phyloP scores from a whole-genome alignment of 2,113 vertebrate species.

The Acanthisitta chloris region DNA sequence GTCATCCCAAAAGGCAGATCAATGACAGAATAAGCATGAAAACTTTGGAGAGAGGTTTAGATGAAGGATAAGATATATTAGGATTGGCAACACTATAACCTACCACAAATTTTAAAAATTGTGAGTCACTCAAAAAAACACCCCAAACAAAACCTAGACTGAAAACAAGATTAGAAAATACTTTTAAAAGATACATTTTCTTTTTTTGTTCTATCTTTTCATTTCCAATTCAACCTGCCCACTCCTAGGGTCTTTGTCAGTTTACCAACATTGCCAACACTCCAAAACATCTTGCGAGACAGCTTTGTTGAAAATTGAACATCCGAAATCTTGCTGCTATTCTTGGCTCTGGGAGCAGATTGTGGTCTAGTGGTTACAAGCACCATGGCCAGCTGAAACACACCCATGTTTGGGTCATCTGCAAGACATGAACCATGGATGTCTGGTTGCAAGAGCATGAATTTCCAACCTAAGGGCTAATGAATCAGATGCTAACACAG shows the following conservation, averaged over 20 bases:
- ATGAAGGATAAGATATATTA: slow-evolving; percentile 44
- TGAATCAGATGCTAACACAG: slow-evolving; percentile 7
- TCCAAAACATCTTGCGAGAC: neutral
- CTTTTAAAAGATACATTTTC: neutral
- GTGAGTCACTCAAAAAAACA: neutral
- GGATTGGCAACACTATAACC: slow-evolving; percentile 24
- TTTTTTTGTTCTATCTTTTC: neutral
- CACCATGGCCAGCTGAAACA: slow-evolving; percentile 59
- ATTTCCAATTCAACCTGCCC: neutral
- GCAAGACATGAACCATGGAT: slow-evolving; percentile 30
- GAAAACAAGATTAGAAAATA: neutral
- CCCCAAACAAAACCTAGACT: neutral
- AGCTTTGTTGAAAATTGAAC: neutral
- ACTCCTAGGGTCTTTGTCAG: neutral
- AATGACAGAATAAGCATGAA: slow-evolving; percentile 38
- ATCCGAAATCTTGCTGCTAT: slow-evolving; percentile 52
- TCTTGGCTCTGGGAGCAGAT: slow-evolving; percentile 42
- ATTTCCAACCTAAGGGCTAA: slow-evolving; percentile 36
- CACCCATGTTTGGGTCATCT: slow-evolving; percentile 63
- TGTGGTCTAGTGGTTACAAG: slow-evolving; percentile 55
- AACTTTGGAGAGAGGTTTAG: slow-evolving; percentile 27
- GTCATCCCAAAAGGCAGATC: slow-evolving; percentile 32
- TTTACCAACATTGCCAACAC: neutral
- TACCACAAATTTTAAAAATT: slow-evolving; percentile 43
- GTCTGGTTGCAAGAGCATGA: slow-evolving; percentile 37